phyloP scores from a whole-genome alignment of 1,140 invertebrate genomes.

The Hylaeus volcanicus region DNA sequence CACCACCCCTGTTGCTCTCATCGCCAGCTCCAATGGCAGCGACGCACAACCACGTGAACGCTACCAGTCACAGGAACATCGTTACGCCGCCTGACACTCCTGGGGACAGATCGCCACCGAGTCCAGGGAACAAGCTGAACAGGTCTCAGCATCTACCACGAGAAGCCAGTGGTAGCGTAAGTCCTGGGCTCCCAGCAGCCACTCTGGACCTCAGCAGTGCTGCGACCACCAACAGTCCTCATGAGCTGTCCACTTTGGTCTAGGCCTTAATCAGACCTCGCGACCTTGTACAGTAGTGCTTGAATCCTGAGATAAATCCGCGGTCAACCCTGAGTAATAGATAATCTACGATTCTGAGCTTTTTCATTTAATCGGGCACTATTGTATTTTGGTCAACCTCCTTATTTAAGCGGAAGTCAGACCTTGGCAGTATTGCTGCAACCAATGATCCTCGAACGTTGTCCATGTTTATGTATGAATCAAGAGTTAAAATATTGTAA shows the following conservation, averaged over 20 bases:
- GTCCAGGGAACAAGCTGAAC: slow-evolving; percentile 73
- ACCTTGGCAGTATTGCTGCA: too few species aligned
- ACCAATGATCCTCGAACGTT: too few species aligned
- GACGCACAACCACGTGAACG: slow-evolving; percentile 74
- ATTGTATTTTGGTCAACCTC: too few species aligned
- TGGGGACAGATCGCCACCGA: slow-evolving; percentile 76
- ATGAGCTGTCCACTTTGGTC: slow-evolving; percentile 86
- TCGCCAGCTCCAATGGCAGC: slow-evolving; percentile 78
- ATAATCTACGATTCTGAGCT: too few species aligned
- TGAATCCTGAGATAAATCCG: too few species aligned
- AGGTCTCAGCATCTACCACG: slow-evolving; percentile 73
- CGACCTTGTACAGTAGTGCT: too few species aligned
- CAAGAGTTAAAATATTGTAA: too few species aligned
- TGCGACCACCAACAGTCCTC: slow-evolving; percentile 83
- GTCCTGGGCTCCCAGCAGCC: slow-evolving; percentile 82
- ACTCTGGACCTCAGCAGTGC: slow-evolving; percentile 86
- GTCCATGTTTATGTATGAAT: too few species aligned
- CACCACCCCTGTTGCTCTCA: slow-evolving; percentile 77
- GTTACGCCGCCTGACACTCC: slow-evolving; percentile 74
- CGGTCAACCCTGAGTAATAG: too few species aligned
- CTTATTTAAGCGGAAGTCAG: too few species aligned
- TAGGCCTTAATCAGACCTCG: background rate
- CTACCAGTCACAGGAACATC: slow-evolving; percentile 64
- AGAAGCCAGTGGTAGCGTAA: slow-evolving; percentile 84
- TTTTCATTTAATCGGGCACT: too few species aligned